Evolutionary conservation across 2,113 vertebrate species (phyloP).

Genomic region (Plecotus auritus): DNA sequence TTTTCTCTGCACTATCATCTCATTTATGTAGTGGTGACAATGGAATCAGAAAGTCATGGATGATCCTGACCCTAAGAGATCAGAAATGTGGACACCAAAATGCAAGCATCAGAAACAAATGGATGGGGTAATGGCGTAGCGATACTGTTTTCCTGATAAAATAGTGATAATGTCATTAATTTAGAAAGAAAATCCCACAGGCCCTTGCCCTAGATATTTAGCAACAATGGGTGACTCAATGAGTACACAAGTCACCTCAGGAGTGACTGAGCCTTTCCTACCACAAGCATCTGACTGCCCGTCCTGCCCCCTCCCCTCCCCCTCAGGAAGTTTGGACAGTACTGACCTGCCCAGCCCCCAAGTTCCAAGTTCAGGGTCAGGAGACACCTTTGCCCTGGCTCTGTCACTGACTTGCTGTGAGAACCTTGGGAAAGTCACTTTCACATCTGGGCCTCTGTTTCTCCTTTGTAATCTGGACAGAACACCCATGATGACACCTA

Average conservation of each 20-base stretch:
- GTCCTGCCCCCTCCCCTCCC: rapidly evolving
- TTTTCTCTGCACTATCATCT: not conserved
- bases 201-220: not conserved
- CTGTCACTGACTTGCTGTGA: not conserved
- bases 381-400: not conserved
- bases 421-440: not conserved
- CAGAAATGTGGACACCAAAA: not conserved
- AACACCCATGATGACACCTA: not conserved
- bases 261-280: not conserved
- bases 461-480: not conserved
- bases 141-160: not conserved
- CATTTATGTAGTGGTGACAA: not conserved
- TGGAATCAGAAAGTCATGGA: not conserved
- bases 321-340: not conserved
- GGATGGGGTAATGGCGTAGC: not conserved
- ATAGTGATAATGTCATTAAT: not conserved
- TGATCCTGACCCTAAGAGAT: not conserved
- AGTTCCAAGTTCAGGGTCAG: not conserved
- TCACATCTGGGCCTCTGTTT: not conserved
- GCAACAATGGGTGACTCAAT: not conserved
- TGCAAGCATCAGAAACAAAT: not conserved
- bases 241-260: not conserved
- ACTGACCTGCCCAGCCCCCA: not conserved
- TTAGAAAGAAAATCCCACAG: not conserved
- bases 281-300: not conserved